Evolutionary conservation across 2,113 vertebrate genomes (phyloP).

Genomic region (Sorex fumeus): DNA sequence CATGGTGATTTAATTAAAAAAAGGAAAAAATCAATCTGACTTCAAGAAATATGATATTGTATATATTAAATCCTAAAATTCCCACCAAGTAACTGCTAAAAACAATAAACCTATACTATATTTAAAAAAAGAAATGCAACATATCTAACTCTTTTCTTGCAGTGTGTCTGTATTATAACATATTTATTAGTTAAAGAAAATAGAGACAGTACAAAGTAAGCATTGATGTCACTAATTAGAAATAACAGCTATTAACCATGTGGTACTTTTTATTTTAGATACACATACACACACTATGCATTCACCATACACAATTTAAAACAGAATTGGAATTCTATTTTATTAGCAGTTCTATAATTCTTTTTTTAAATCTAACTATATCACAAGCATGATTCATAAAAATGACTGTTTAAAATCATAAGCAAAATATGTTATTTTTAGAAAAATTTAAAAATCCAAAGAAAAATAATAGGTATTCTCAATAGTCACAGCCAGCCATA

Average conservation of each 20-base stretch:
- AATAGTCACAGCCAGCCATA: background rate
- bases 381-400: conserved; percentile 2
- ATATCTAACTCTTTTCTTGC: background rate
- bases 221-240: background rate
- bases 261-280: background rate
- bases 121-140: conserved; percentile 12
- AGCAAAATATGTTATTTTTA: conserved; percentile 24
- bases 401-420: background rate
- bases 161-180: conserved; percentile 41
- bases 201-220: conserved; percentile 21
- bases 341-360: background rate
- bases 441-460: conserved; percentile 51
- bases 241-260: background rate
- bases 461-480: background rate
- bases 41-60: too few species aligned
- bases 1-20: too few species aligned
- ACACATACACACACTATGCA: background rate
- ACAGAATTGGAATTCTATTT: conserved; percentile 1
- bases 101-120: background rate
- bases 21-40: too few species aligned
- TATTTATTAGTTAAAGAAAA: conserved; percentile 48
- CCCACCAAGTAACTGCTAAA: too few species aligned
- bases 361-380: background rate
- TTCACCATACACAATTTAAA: background rate
- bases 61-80: too few species aligned